These are phyloP conservation scores for Bombus polaris DNA, from an alignment of 1,140 invertebrate species.

Conservation along the genomic window DNA sequence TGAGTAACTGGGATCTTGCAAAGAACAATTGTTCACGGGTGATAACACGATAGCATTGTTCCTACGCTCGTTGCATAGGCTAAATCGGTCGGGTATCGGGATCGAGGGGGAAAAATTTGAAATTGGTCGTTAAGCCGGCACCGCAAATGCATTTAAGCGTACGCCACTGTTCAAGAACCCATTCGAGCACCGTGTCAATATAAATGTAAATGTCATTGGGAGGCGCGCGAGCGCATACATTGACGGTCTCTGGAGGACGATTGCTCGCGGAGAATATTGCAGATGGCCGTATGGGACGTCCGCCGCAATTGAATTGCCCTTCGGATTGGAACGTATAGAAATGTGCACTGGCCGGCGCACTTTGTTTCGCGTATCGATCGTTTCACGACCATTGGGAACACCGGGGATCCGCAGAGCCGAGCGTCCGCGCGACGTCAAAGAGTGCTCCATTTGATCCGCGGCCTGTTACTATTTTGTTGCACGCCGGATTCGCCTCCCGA, in stretches of 20 bases:
- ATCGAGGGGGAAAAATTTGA: slow-evolving; percentile 56
- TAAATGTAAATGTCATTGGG: slow-evolving; percentile 80
- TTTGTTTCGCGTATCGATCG: slow-evolving; percentile 71
- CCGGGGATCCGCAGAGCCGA: slow-evolving; percentile 37
- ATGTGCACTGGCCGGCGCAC: slow-evolving; percentile 64
- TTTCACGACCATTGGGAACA: slow-evolving; percentile 61
- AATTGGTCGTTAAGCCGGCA: slow-evolving; percentile 67
- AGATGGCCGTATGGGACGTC: slow-evolving; percentile 69
- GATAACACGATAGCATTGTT: slow-evolving; percentile 36
- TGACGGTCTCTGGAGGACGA: slow-evolving; percentile 73
- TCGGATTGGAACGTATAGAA: slow-evolving; percentile 76
- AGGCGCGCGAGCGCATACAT: slow-evolving; percentile 69
- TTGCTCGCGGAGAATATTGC: slow-evolving; percentile 77
- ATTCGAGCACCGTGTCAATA: slow-evolving; percentile 76
- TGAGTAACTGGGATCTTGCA: not conserved
- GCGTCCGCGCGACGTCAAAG: slow-evolving; percentile 41
- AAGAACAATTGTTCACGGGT: slow-evolving; percentile 1
- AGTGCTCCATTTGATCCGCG: slow-evolving; percentile 57
- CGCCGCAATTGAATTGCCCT: slow-evolving; percentile 77
- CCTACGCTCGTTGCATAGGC: not conserved
- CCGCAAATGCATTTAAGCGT: slow-evolving; percentile 71
- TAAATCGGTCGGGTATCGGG: slow-evolving; percentile 47
- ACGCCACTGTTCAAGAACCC: slow-evolving; percentile 74
- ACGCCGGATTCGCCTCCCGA: slow-evolving; percentile 14
- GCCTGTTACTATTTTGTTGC: slow-evolving; percentile 44